Conservation (phyloP, 1,140 invertebrate genomes). For the Meloidogyne floridensis region DNA sequence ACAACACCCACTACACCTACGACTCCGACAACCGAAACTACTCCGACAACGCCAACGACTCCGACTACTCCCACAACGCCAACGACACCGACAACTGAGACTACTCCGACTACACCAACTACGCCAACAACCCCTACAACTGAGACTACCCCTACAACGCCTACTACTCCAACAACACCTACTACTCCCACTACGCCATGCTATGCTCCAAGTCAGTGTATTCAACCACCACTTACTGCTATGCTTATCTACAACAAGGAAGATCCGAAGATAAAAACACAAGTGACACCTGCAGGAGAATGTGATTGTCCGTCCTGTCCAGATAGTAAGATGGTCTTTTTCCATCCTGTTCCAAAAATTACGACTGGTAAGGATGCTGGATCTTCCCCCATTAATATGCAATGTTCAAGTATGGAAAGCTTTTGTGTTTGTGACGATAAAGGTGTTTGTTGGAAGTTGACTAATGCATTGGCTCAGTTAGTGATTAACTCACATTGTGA, state of each 20-base stretch:
- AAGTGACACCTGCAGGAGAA: neutral
- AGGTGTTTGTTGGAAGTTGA: conserved; percentile 1
- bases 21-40: neutral
- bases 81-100: neutral
- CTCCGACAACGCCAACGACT: neutral
- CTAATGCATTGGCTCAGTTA: neutral
- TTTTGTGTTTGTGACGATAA: conserved; percentile 3
- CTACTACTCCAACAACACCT: neutral
- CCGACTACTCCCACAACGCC: neutral
- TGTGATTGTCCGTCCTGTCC: conserved; percentile 2
- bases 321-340: neutral
- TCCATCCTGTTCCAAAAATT: neutral
- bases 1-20: neutral
- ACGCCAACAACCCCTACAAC: neutral
- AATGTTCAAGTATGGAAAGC: conserved; percentile 9
- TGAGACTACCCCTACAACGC: neutral
- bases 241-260: conserved; percentile 16
- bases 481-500: conserved; percentile 20
- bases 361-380: conserved; percentile 6
- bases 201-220: neutral
- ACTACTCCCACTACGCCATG: neutral
- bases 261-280: conserved; percentile 13
- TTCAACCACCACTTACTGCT: neutral
- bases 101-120: neutral
- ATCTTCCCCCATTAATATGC: conserved; percentile 11